Evolutionary conservation across 2,888 invertebrate genomes (phyloP), one percentile per base, ranked within the genome.

Genomic region (Zaprionus bogoriensis): DNA sequence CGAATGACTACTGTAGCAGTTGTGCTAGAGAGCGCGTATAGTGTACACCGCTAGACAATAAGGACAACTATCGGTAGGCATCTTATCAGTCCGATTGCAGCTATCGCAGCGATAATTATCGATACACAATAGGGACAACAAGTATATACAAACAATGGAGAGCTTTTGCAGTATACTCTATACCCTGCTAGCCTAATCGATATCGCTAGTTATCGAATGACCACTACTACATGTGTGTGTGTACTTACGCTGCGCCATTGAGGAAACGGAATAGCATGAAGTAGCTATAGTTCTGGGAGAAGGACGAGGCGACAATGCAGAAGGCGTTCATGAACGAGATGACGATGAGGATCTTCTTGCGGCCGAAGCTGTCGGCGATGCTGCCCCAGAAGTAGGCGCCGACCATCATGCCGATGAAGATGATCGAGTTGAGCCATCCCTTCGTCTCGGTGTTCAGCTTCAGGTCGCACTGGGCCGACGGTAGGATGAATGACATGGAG

Each of bases 361-460:
- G 94, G 52, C 98, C 98, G 78, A 96, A 91, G 51, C 96, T 94
- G 92, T 98, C 98, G 67, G 97, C 97, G 83, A 97, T 94, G 36
- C 96, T 96, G 82, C 97, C 97, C 97, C 97, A 97, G 81, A 95
- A 94, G 92, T 97, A 97, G 63, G 97, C 97, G 70, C 98, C 98
- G 65, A 95, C 95, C 97, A 98, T 97, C 97, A 98, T 98, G 59
- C 96, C 96, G 92, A 94, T 94, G 92, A 96, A 96, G 78, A 96
- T 95, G 89, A 95, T 95, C 74, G 95, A 95, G 92, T 95, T 96
- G 77, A 95, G 93, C 94, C 94, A 94, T 91, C 92, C 95, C 92
- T 97, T 97, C 74, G 96, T 95, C 82, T 94, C 93, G 54, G 97
- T 97, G 89, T 95, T 95, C 85, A 98, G 93, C 76, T 95, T 92